Conservation (phyloP, 2,888 invertebrate genomes). For the Cephus sareptanus region DNA sequence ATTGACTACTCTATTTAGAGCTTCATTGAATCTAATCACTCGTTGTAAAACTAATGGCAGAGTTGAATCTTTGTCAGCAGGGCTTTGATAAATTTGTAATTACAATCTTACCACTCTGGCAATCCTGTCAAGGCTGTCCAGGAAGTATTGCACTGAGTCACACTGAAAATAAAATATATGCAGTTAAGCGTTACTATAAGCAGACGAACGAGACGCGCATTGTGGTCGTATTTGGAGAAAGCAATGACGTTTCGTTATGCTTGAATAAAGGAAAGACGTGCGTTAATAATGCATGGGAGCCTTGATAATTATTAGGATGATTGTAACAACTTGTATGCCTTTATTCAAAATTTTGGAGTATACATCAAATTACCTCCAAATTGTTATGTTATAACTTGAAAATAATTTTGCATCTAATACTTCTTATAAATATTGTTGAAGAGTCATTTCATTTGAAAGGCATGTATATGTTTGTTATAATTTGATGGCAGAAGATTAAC, state of each 20-base stretch:
- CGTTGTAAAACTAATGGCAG: neutral
- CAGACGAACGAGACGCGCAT: conserved; percentile 1
- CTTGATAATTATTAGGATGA: neutral
- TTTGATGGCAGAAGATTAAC: too few relatives aligned
- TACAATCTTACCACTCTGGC: conserved; percentile 71
- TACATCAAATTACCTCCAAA: neutral
- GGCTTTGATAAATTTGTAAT: neutral
- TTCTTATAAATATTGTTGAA: neutral
- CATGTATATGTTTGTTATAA: too few relatives aligned
- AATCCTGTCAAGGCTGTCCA: conserved; percentile 92
- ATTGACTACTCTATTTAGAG: neutral
- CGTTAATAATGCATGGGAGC: neutral
- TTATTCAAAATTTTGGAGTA: neutral
- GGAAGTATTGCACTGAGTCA: conserved; percentile 97
- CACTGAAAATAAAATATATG: conserved; percentile 75
- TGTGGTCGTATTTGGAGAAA: conserved; percentile 7
- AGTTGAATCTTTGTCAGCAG: neutral
- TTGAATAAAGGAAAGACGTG: neutral
- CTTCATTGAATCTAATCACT: neutral
- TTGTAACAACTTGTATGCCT: neutral
- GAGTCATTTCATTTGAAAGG: neutral
- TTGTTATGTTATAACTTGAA: neutral
- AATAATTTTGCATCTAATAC: neutral
- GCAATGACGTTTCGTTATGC: neutral
- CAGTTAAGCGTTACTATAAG: neutral